Base-by-base conservation (phyloP, 2,113 vertebrate genomes). In the Todiramphus chloris region DNA sequence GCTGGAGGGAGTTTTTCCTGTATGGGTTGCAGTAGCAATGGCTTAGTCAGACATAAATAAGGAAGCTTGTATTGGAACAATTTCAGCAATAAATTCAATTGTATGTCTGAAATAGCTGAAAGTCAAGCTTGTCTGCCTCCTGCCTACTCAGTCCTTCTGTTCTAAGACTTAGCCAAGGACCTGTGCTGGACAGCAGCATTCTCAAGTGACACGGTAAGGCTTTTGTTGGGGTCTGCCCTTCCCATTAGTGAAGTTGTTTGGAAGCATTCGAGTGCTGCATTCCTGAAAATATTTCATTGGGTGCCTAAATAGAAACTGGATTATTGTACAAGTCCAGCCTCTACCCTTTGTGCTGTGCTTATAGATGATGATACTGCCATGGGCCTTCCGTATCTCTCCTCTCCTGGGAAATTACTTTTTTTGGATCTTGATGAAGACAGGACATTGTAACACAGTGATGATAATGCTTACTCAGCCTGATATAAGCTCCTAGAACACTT, bases 241-340 rank as follows among this genome's bases (percentile, higher is more conserved):
- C 0, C 0, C 12, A 24, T 84, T 62, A 15, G 33, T 46, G 75
- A 93, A 86, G 58, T 81, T 73, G 74, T 88, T 72, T 67, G 83
- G 59, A 93, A 83, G n/a, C 50, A 76, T 69, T 44, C 0, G 4
- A 81, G 80, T 82, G 89, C 86, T 95, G 96, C 77, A 73, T 91
- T 96, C 77, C 81, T 94, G 93, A 76, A 92, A 93, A 35, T 77
- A 70, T 77, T 94, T 94, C 67, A 87, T 85, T 87, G 94, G 96
- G 95, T 97, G 93, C 93, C 92, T 96, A 91, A 79, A 80, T n/a
- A 79, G 77, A 93, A 94, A 92, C 83, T 87, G 89, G 68, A 93
- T 85, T 89, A 25, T 43, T 83, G 46, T 93, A 48, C 53, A 74
- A 77, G 77, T 93, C 91, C 70, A 94, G 89, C 74, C 62, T 93